Percentiles rank a stretch among this genome's conserved stretches.
Conservation (phyloP, 2,888 invertebrate species). For the Drosophila picticornis region DNA sequence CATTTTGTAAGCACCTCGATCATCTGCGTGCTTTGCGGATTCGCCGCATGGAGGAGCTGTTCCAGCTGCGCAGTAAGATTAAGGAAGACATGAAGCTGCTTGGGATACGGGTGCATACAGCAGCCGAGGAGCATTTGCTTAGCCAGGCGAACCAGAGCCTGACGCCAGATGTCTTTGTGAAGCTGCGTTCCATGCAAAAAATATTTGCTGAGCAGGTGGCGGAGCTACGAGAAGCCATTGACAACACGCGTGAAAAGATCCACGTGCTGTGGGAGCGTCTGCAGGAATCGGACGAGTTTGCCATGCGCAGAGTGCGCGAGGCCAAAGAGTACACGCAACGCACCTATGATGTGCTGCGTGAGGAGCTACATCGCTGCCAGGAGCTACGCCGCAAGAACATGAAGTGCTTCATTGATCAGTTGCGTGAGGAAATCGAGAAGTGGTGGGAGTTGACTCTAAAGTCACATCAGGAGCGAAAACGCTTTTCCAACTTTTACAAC, state of each 20-base stretch:
- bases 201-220: slow-evolving; percentile 87
- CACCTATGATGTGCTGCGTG: slow-evolving; percentile 84
- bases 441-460: slow-evolving; percentile 93
- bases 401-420: slow-evolving; percentile 86
- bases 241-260: slow-evolving; percentile 88
- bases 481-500: slow-evolving; percentile 88
- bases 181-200: slow-evolving; percentile 87
- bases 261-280: slow-evolving; percentile 90
- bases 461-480: slow-evolving; percentile 87
- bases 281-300: slow-evolving; percentile 88
- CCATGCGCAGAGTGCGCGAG: slow-evolving; percentile 87
- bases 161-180: slow-evolving; percentile 88
- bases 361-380: slow-evolving; percentile 91
- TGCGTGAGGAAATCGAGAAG: slow-evolving; percentile 89
- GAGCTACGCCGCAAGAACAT: slow-evolving; percentile 91
- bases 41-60: slow-evolving; percentile 85
- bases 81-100: slow-evolving; percentile 83
- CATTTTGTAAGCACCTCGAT: slow-evolving; percentile 87
- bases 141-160: slow-evolving; percentile 87
- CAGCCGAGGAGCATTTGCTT: slow-evolving; percentile 82
- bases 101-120: slow-evolving; percentile 74
- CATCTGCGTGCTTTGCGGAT: slow-evolving; percentile 88
- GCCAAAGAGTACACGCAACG: slow-evolving; percentile 73
- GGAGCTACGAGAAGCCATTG: slow-evolving; percentile 87
- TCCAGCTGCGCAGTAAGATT: slow-evolving; percentile 83